Evolutionary conservation across 1,140 invertebrate species (phyloP).

Genomic region (Trichonephila inaurata): DNA sequence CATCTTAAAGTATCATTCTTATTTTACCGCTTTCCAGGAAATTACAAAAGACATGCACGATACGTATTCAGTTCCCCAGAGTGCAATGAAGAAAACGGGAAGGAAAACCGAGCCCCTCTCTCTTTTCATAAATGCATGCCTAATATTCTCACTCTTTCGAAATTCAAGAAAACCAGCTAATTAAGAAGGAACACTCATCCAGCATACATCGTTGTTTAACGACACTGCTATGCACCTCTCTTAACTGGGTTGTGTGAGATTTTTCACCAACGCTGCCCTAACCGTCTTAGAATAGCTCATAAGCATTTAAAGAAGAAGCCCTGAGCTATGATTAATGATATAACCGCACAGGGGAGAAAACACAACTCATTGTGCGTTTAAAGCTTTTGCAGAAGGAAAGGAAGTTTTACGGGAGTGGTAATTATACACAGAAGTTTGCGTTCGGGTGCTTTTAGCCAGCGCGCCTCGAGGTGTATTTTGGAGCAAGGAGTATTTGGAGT

Average conservation of each 20-base stretch:
- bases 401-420: conserved; percentile 41
- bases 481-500: too few species aligned
- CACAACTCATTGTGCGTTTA: conserved; percentile 35
- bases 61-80: background rate
- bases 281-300: conserved; percentile 34
- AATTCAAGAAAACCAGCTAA: conserved; percentile 19
- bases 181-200: conserved; percentile 45
- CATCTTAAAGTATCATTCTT: background rate
- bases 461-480: conserved; percentile 51
- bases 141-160: conserved; percentile 27
- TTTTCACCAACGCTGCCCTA: conserved; percentile 3
- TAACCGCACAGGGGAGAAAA: conserved; percentile 1
- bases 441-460: conserved; percentile 22
- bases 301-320: conserved; percentile 40
- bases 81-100: conserved; percentile 18
- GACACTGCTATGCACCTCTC: background rate
- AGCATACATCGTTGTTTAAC: background rate
- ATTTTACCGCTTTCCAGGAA: background rate
- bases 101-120: background rate
- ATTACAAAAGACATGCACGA: background rate
- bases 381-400: background rate
- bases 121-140: conserved; percentile 37
- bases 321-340: conserved; percentile 24
- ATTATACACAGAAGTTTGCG: conserved; percentile 49
- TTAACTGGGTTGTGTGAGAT: conserved; percentile 3